These are phyloP conservation scores for Torymus texanus DNA, from an alignment of 2,888 invertebrate species.

Conservation along the genomic window DNA sequence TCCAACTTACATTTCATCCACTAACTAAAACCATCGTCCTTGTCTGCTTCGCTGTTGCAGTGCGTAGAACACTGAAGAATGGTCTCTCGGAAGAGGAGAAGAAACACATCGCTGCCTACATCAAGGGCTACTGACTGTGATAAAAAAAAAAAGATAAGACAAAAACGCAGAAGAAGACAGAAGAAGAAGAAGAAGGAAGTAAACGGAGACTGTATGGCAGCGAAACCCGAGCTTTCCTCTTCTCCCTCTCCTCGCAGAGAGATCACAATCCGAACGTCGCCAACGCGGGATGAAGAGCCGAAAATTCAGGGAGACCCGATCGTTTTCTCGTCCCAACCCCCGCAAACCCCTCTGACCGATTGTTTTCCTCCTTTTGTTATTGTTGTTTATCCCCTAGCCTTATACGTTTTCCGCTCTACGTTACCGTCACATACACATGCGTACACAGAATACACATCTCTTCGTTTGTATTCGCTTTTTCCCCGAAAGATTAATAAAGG, in stretches of 20 bases:
- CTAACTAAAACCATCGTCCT: background rate
- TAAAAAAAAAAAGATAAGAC: slow-evolving; percentile 60
- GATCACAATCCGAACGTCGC: no score
- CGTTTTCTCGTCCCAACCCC: background rate
- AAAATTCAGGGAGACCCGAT: no score
- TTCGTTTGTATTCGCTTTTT: slow-evolving; percentile 24
- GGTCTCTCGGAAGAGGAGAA: slow-evolving; percentile 89
- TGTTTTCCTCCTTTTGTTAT: slow-evolving; percentile 5
- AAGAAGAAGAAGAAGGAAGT: slow-evolving; percentile 10
- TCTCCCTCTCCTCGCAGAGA: slow-evolving; percentile 22
- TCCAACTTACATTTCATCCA: background rate
- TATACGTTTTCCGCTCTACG: background rate
- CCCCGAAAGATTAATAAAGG: slow-evolving; percentile 3
- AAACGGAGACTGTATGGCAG: slow-evolving; percentile 4
- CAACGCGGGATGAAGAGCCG: no score
- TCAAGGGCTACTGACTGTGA: slow-evolving; percentile 82
- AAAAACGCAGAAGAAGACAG: background rate
- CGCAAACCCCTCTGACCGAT: slow-evolving; percentile 21
- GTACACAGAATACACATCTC: background rate
- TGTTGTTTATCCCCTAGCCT: background rate
- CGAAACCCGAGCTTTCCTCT: slow-evolving; percentile 31
- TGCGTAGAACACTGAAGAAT: slow-evolving; percentile 88
- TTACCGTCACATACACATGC: background rate
- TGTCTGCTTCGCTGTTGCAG: slow-evolving; percentile 76
- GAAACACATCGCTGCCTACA: slow-evolving; percentile 84